Percentiles rank a stretch among this genome's conserved stretches.
Evolutionary conservation across 2,797 vertebrate species (phyloP).

Genomic region (Catharus ustulatus): DNA sequence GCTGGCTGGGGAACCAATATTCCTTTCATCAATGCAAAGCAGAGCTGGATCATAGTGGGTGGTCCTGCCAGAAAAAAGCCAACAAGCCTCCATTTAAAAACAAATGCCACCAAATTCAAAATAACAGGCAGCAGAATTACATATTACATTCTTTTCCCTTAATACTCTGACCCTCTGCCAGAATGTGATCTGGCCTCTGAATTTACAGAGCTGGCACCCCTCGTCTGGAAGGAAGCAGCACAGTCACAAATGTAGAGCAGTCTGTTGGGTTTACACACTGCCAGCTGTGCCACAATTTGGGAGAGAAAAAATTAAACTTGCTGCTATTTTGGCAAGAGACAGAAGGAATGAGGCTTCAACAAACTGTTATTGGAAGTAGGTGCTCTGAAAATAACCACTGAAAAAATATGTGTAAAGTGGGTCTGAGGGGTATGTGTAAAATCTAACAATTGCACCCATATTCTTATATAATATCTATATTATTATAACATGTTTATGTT

Average conservation of each 20-base stretch:
- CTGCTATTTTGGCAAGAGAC: slow-evolving; percentile 21
- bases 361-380: slow-evolving; percentile 17
- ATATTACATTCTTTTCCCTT: background rate
- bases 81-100: background rate
- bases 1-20: background rate
- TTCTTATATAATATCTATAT: background rate
- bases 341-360: background rate
- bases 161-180: background rate
- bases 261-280: background rate
- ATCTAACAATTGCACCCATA: background rate
- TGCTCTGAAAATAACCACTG: slow-evolving; percentile 3
- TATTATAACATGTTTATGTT: background rate
- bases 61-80: background rate
- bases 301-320: slow-evolving; percentile 30
- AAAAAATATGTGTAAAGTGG: background rate
- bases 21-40: background rate
- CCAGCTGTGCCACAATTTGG: background rate
- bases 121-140: background rate
- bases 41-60: background rate
- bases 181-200: background rate
- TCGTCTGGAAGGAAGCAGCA: background rate
- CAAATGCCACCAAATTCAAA: background rate
- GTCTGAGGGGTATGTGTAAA: background rate
- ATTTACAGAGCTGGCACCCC: background rate
- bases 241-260: background rate